A percentile compares a stretch with the other conserved stretches of the same genome.
Evolutionary conservation across 2,113 vertebrate genomes (phyloP).

Genomic region (Caranx melampygus): DNA sequence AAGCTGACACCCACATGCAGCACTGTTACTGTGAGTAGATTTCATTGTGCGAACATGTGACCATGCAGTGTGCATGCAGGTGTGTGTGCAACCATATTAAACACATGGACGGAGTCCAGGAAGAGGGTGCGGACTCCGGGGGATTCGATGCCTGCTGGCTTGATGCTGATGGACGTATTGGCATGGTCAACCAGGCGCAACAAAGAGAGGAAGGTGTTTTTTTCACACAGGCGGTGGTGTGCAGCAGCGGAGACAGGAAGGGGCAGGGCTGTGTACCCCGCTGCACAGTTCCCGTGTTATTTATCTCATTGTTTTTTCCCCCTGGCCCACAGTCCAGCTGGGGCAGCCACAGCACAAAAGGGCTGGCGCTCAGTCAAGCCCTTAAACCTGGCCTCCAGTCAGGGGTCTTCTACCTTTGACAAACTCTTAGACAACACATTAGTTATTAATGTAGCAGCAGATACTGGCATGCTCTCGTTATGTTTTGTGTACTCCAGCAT

Average conservation of each 20-base stretch:
- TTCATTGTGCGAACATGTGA: neutral
- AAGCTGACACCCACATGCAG: neutral
- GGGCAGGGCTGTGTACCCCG: constrained; percentile 71
- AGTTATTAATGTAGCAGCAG: constrained; percentile 23
- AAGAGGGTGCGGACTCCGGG: constrained; percentile 46
- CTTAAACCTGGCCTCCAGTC: constrained; percentile 41
- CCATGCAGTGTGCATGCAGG: constrained; percentile 25
- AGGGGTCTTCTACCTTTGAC: constrained; percentile 40
- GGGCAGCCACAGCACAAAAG: constrained; percentile 60
- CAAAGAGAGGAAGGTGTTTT: constrained; percentile 84
- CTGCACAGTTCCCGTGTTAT: constrained; percentile 74
- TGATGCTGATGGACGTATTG: constrained; percentile 71
- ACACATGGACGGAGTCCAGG: constrained; percentile 48
- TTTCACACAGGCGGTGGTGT: constrained; percentile 53
- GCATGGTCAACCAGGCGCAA: constrained; percentile 69
- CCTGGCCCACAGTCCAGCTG: constrained; percentile 66
- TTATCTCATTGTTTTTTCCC: constrained; percentile 75
- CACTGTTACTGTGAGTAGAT: neutral
- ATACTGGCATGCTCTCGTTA: constrained; percentile 18
- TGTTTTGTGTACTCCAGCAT: constrained; percentile 19
- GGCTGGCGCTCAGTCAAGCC: constrained; percentile 58
- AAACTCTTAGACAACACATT: constrained; percentile 44
- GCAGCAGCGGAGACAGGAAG: constrained; percentile 79
- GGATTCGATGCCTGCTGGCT: constrained; percentile 31
- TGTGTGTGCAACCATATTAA: constrained; percentile 29